phyloP scores from a whole-genome alignment of 2,113 vertebrate genomes.

The Globicephala melas region DNA sequence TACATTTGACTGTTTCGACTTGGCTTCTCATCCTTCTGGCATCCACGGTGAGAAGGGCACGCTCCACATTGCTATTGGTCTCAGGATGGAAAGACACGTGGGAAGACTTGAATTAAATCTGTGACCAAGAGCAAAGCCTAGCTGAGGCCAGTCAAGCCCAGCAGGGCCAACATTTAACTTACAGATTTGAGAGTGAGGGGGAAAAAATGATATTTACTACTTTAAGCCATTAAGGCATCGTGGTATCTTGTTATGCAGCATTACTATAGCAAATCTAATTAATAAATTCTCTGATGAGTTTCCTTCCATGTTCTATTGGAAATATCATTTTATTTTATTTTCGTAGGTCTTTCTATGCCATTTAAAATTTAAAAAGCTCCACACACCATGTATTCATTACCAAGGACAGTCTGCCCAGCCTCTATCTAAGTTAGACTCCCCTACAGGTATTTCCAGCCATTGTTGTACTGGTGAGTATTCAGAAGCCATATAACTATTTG shows the following conservation, averaged over 20 bases:
- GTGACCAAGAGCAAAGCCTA: not conserved
- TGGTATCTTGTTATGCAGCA: not conserved
- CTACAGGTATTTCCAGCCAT: not conserved
- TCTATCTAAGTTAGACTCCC: not conserved
- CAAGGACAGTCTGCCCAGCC: not conserved
- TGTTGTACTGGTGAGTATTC: not conserved
- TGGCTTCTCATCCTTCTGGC: not conserved
- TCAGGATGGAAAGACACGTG: not conserved
- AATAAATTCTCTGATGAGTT: not conserved
- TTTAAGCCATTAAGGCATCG: not conserved
- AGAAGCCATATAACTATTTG: not conserved
- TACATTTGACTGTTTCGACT: not conserved
- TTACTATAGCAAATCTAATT: not conserved
- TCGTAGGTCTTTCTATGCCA: not conserved
- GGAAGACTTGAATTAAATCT: not conserved
- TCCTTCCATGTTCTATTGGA: not conserved
- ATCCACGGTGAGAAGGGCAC: not conserved
- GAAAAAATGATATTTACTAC: not conserved
- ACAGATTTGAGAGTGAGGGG: not conserved
- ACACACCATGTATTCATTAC: not conserved
- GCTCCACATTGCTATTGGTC: not conserved
- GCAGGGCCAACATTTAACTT: not conserved
- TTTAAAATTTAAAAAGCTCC: not conserved
- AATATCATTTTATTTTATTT: not conserved
- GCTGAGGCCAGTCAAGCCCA: not conserved